These are phyloP conservation scores for Willowsia nigromaculata DNA, from an alignment of 2,888 invertebrate genomes.

Conservation along the genomic window DNA sequence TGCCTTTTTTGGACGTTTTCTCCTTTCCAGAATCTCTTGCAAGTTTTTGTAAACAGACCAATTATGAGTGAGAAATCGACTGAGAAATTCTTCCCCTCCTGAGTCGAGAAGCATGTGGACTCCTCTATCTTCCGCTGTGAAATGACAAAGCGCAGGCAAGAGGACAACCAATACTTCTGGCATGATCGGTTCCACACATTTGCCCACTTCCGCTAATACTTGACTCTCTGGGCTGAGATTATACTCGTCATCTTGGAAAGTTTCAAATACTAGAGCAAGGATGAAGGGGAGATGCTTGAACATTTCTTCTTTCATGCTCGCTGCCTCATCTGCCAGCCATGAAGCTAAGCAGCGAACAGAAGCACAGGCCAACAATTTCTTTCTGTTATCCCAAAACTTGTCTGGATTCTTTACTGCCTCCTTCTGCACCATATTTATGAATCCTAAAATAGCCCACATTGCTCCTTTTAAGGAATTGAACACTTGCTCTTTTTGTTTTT, in stretches of 20 bases:
- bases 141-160: conserved; percentile 93
- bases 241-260: conserved; percentile 82
- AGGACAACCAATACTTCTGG: conserved; percentile 89
- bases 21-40: conserved; percentile 83
- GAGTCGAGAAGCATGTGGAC: conserved; percentile 77
- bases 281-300: conserved; percentile 91
- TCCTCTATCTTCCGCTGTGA: conserved; percentile 92
- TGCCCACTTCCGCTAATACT: conserved; percentile 77
- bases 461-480: conserved; percentile 94
- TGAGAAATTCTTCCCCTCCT: conserved; percentile 89
- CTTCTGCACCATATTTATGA: conserved; percentile 80
- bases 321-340: conserved; percentile 95
- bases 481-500: conserved; percentile 93
- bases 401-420: conserved; percentile 78
- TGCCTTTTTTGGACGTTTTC: conserved; percentile 76
- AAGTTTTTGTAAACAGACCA: conserved; percentile 92
- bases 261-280: conserved; percentile 89
- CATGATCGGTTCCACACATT: conserved; percentile 77
- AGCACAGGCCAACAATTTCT: conserved; percentile 87
- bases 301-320: conserved; percentile 91
- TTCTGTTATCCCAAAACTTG: conserved; percentile 78
- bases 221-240: conserved; percentile 76
- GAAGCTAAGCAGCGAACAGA: conserved; percentile 91
- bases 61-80: conserved; percentile 90
- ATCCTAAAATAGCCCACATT: conserved; percentile 89